phyloP scores from a whole-genome alignment of 2,888 invertebrate species.

The Tupiocoris notatus region DNA sequence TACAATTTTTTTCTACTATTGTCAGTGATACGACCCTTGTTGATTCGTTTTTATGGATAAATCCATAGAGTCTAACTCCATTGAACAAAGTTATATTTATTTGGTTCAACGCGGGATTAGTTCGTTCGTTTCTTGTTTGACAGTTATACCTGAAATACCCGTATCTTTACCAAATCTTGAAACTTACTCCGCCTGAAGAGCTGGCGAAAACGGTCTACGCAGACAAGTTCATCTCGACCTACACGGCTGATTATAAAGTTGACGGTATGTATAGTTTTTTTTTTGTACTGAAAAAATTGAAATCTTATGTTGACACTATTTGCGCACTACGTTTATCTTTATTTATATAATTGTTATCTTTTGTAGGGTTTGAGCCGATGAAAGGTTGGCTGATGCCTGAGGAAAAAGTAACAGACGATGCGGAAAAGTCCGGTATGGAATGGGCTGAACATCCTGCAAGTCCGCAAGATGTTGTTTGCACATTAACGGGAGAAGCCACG shows the following conservation, averaged over 20 bases:
- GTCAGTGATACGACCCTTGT: no score
- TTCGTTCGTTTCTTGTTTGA: background rate
- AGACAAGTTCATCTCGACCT: slow-evolving; percentile 44
- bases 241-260: slow-evolving; percentile 43
- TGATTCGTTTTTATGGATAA: no score
- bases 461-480: background rate
- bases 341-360: no score
- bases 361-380: slow-evolving; percentile 26
- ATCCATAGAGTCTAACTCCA: no score
- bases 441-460: slow-evolving; percentile 1
- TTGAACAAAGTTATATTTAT: background rate
- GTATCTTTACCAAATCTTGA: slow-evolving; percentile 44
- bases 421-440: slow-evolving; percentile 6
- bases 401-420: background rate
- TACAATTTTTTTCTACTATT: background rate
- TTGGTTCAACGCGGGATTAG: background rate
- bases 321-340: background rate
- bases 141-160: slow-evolving; percentile 45
- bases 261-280: slow-evolving; percentile 37
- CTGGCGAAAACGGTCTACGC: slow-evolving; percentile 43
- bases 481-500: background rate
- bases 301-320: background rate
- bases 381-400: slow-evolving; percentile 24
- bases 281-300: background rate
- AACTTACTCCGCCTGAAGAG: slow-evolving; percentile 44